Conservation (phyloP, 1,140 invertebrate species). For the Hesperophylax magnus region DNA sequence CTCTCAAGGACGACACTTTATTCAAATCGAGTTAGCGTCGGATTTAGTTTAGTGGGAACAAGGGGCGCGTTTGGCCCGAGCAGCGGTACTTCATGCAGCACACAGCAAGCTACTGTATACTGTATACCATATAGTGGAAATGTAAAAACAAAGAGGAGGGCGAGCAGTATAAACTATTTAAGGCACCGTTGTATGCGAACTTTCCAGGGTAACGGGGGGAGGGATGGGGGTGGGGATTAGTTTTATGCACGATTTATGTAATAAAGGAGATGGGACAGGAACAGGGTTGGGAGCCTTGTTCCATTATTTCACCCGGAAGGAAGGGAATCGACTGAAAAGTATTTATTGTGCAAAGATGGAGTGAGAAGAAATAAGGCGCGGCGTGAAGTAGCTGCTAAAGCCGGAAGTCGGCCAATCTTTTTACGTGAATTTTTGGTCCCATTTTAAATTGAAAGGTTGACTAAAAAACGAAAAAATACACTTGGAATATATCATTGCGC, state of each 20-base stretch:
- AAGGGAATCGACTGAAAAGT: conserved; percentile 56
- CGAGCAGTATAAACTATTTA: conserved; percentile 26
- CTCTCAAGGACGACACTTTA: conserved; percentile 47
- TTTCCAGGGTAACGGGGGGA: conserved; percentile 24
- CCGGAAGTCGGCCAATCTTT: not conserved
- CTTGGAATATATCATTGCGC: too few species aligned
- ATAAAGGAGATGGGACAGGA: conserved; percentile 45
- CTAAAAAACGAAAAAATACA: too few species aligned
- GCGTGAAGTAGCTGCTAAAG: conserved; percentile 17
- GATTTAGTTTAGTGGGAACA: conserved; percentile 46
- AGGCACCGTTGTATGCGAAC: conserved; percentile 47
- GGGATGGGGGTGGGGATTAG: conserved; percentile 41
- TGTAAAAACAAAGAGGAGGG: conserved; percentile 54
- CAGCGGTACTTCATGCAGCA: not conserved
- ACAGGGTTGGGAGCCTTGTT: conserved; percentile 15
- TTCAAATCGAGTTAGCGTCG: conserved; percentile 56
- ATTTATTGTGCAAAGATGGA: conserved; percentile 55
- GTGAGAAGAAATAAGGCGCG: conserved; percentile 49
- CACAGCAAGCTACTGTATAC: not conserved
- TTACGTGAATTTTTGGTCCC: not conserved
- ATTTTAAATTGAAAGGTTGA: too few species aligned
- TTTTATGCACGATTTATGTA: conserved; percentile 58
- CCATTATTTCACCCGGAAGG: conserved; percentile 53
- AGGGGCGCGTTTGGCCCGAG: too few species aligned
- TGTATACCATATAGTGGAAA: not conserved